These are phyloP conservation scores for Deladenus siricidicola DNA, from an alignment of 2,888 invertebrate species.

Conservation along the genomic window DNA sequence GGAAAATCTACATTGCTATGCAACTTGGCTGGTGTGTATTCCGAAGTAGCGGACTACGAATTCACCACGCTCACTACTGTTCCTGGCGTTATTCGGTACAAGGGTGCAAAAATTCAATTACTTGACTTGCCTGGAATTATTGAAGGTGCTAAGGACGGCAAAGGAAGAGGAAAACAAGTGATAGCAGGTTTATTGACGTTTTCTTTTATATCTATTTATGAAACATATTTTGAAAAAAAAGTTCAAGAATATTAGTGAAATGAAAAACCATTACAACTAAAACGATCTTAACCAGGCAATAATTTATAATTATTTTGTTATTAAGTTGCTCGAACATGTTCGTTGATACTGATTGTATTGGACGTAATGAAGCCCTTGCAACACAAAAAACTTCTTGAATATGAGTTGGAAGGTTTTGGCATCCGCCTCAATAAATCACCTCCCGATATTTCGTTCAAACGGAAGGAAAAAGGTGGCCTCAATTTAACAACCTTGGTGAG, in stretches of 20 bases:
- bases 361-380: conserved; percentile 93
- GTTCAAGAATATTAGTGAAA: not conserved
- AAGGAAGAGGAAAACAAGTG: conserved; percentile 57
- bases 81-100: conserved; percentile 75
- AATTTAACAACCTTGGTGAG: conserved; percentile 81
- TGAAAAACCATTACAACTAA: not conserved
- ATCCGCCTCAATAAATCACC: conserved; percentile 86
- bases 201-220: not conserved
- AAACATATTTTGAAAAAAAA: too few species aligned
- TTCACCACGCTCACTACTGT: conserved; percentile 99
- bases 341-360: conserved; percentile 86
- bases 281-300: not conserved
- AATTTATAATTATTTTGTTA: conserved; percentile 12
- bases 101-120: conserved; percentile 94
- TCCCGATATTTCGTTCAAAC: conserved; percentile 87
- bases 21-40: conserved; percentile 97
- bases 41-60: conserved; percentile 62
- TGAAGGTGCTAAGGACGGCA: conserved; percentile 98
- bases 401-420: conserved; percentile 97
- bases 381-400: conserved; percentile 89
- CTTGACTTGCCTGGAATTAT: conserved; percentile 98
- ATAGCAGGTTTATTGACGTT: conserved; percentile 65
- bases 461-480: conserved; percentile 96
- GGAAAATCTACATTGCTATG: conserved; percentile 94
- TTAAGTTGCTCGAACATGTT: conserved; percentile 87